Evolutionary conservation across 2,113 vertebrate genomes (phyloP).

Genomic region (Corydoras sp.): DNA sequence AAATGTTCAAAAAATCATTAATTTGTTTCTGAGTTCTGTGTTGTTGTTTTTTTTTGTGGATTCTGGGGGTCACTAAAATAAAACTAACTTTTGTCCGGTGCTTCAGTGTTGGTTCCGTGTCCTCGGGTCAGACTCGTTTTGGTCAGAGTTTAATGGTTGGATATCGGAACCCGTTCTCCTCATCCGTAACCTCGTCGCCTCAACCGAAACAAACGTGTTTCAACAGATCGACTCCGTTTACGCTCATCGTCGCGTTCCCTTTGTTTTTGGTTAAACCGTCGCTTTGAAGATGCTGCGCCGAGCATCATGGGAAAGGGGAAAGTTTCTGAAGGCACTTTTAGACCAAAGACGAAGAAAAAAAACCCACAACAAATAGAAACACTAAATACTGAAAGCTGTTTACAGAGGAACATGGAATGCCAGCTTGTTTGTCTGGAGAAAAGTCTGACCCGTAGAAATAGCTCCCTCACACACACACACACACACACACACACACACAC

Average conservation of each 20-base stretch:
- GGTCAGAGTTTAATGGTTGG: too few species aligned
- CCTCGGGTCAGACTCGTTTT: too few species aligned
- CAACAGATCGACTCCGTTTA: slow-evolving; percentile 1
- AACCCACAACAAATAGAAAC: slow-evolving; percentile 40
- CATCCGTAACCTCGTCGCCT: not conserved
- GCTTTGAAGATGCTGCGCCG: slow-evolving; percentile 2
- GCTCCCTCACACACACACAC: slow-evolving; percentile 9
- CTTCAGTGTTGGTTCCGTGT: too few species aligned
- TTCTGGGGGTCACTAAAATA: too few species aligned
- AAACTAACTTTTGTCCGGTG: too few species aligned
- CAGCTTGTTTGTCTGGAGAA: slow-evolving; percentile 19
- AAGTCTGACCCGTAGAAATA: slow-evolving; percentile 15
- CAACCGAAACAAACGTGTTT: slow-evolving; percentile 40
- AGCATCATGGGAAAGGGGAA: slow-evolving; percentile 26
- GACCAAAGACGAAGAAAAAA: slow-evolving; percentile 46
- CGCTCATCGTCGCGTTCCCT: slow-evolving; percentile 14
- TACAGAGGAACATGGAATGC: slow-evolving; percentile 48
- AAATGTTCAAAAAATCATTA: too few species aligned
- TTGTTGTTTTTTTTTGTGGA: too few species aligned
- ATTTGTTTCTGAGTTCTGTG: too few species aligned
- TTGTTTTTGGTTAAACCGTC: slow-evolving; percentile 9
- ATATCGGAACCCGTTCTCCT: not conserved
- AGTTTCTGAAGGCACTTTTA: slow-evolving; percentile 68
- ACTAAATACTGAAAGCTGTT: slow-evolving; percentile 15
- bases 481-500: slow-evolving; percentile 8